phyloP scores from a whole-genome alignment of 2,888 invertebrate genomes.

The Leuctra nigra region DNA sequence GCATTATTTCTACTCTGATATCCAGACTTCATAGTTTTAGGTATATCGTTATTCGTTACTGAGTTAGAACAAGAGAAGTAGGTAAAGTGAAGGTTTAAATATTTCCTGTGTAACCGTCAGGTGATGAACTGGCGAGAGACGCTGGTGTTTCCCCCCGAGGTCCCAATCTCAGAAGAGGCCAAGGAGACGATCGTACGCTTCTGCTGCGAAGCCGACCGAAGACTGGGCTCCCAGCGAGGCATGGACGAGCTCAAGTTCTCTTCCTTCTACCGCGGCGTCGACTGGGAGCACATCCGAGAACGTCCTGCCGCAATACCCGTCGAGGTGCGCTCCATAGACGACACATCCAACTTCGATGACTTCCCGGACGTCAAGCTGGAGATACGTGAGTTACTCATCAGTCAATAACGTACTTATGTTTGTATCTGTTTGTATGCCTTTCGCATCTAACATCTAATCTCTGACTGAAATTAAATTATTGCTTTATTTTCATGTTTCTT shows the following conservation, averaged over 20 bases:
- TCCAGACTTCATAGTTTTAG: no score
- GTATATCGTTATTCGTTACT: no score
- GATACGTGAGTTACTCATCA: slow-evolving; percentile 72
- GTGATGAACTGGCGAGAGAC: slow-evolving; percentile 99
- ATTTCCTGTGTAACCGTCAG: no score
- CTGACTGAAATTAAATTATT: no score
- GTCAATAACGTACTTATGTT: no score
- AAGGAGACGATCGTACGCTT: slow-evolving; percentile 91
- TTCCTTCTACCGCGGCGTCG: slow-evolving; percentile 91
- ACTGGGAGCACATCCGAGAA: slow-evolving; percentile 99
- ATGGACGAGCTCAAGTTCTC: slow-evolving; percentile 88
- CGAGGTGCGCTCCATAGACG: slow-evolving; percentile 97
- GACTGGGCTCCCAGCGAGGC: slow-evolving; percentile 82
- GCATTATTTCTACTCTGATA: no score
- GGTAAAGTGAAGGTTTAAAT: no score
- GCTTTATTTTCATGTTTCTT: no score
- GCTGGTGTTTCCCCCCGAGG: slow-evolving; percentile 96
- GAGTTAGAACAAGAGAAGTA: no score
- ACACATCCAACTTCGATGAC: slow-evolving; percentile 99
- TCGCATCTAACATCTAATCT: no score
- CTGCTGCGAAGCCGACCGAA: slow-evolving; percentile 93
- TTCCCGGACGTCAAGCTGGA: slow-evolving; percentile 98
- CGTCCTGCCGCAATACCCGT: slow-evolving; percentile 97
- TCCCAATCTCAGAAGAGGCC: slow-evolving; percentile 97
- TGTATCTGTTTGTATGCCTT: no score